Evolutionary conservation across 2,888 invertebrate species (phyloP), one percentile per base, ranked within the genome.

Genomic region (Deilephila porcellus): DNA sequence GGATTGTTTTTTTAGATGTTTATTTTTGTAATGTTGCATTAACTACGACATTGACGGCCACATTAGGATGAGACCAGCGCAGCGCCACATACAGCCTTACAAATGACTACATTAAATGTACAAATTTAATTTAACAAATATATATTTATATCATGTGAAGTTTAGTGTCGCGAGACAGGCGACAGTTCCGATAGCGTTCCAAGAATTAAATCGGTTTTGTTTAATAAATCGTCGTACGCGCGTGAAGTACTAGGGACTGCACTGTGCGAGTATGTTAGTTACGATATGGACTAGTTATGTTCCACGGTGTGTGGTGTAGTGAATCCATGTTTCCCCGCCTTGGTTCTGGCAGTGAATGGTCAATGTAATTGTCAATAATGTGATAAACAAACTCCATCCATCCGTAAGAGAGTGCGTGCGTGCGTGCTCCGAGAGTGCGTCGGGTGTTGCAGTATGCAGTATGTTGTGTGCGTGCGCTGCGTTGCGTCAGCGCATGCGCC

Each of bases 21-120:
- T 91, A 89, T 90, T 91, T 93, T 93, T 89, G 85, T 92, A 91
- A 90, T 86, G 85, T 87, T 87, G 85, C 88, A 88, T 81, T 81
- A 67, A 59, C 63, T 59, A 73, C 56, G 37, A 59, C 64, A 60
- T 67, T 64, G 72, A 73, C 59, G 72, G 56, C 72, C 29, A 64
- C 67, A 67, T 73, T 37, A 37, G 56, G 59, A 59, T 59, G 67
- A 67, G 64, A 67, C 52, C 64, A 73, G 64, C 59, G 53, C 59
- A 56, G 53, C 56, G 59, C 56, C 70, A 67, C 67, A 67, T 67
- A 67, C 45, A 67, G 45, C 67, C 67, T 52, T 52, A 52, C 17
- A 52, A 67, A 67, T n/a, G 20, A 45, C 20, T 67, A 25, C 14
- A 67, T 67, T 34, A 64, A 45, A 45, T 20, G 17, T 52, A 64